These are phyloP conservation scores for Sebastolobus alascanus DNA, from an alignment of 2,797 vertebrate genomes.

Conservation along the genomic window DNA sequence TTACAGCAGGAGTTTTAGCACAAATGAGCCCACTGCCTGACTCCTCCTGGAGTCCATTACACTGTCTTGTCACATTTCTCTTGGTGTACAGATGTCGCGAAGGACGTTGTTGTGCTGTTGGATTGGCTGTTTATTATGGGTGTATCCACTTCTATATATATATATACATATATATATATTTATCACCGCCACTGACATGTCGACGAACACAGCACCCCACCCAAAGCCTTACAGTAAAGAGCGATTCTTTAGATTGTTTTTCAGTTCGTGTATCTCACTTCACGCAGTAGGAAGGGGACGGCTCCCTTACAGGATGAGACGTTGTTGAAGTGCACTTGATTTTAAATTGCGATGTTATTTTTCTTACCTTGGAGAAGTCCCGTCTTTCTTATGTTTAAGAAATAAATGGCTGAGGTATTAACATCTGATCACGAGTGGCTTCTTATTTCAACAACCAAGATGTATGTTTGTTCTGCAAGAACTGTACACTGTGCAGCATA, in stretches of 20 bases:
- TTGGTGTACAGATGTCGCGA: slow-evolving; percentile 36
- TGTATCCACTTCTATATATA: not conserved
- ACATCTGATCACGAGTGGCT: slow-evolving; percentile 32
- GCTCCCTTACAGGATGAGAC: slow-evolving; percentile 71
- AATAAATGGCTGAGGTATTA: slow-evolving; percentile 85
- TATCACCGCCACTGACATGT: slow-evolving; percentile 36
- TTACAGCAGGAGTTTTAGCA: slow-evolving; percentile 72
- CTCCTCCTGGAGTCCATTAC: slow-evolving; percentile 46
- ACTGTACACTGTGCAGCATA: too few relatives aligned
- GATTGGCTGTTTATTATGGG: slow-evolving; percentile 24
- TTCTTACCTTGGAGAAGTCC: slow-evolving; percentile 82
- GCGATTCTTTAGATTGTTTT: slow-evolving; percentile 70
- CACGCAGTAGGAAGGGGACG: slow-evolving; percentile 68
- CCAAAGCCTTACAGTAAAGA: slow-evolving; percentile 86
- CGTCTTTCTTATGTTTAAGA: slow-evolving; percentile 85
- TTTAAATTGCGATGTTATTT: slow-evolving; percentile 84
- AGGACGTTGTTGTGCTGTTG: slow-evolving; percentile 41
- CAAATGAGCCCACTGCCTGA: slow-evolving; percentile 78
- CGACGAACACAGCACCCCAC: slow-evolving; percentile 75
- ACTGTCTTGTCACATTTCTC: slow-evolving; percentile 39
- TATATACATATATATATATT: not conserved
- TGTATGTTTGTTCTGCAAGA: not conserved
- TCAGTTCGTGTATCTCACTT: slow-evolving; percentile 79
- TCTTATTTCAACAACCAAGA: slow-evolving; percentile 2
- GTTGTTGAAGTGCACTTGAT: slow-evolving; percentile 88